Evolutionary conservation across 2,888 invertebrate genomes (phyloP).

Genomic region (Ophonus ardosiacus): DNA sequence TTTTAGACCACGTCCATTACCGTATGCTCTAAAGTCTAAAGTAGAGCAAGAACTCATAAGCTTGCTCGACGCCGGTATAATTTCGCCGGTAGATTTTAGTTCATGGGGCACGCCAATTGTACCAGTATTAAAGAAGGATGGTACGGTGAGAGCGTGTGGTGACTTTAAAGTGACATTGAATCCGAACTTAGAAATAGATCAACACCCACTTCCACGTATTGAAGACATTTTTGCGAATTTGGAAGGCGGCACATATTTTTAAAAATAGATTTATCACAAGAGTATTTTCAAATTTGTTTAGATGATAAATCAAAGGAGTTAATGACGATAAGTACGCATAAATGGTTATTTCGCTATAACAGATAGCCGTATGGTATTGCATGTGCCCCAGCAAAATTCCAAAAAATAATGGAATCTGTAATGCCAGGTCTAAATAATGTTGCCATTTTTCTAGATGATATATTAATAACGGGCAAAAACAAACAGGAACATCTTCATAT

Average conservation of each 20-base stretch:
- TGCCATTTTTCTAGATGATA: slow-evolving; percentile 66
- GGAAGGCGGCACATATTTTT: slow-evolving; percentile 64
- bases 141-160: slow-evolving; percentile 63
- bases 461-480: slow-evolving; percentile 61
- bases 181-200: slow-evolving; percentile 67
- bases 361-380: slow-evolving; percentile 68
- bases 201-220: slow-evolving; percentile 65
- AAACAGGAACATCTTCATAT: neutral
- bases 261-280: slow-evolving; percentile 66
- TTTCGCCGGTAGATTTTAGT: slow-evolving; percentile 64
- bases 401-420: slow-evolving; percentile 68
- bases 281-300: slow-evolving; percentile 46
- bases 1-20: slow-evolving; percentile 65
- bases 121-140: slow-evolving; percentile 46
- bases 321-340: slow-evolving; percentile 67
- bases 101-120: neutral
- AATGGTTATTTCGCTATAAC: slow-evolving; percentile 67
- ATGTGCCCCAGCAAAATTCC: slow-evolving; percentile 69
- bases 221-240: slow-evolving; percentile 62
- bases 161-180: slow-evolving; percentile 67
- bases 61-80: slow-evolving; percentile 64
- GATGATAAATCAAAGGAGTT: slow-evolving; percentile 64
- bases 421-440: slow-evolving; percentile 67
- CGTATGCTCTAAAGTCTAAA: slow-evolving; percentile 66
- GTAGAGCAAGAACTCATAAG: slow-evolving; percentile 67